A percentile compares a stretch with the other conserved stretches of the same genome.
phyloP scores from a whole-genome alignment of 2,113 vertebrate species.

The Chionodraco myersi region DNA sequence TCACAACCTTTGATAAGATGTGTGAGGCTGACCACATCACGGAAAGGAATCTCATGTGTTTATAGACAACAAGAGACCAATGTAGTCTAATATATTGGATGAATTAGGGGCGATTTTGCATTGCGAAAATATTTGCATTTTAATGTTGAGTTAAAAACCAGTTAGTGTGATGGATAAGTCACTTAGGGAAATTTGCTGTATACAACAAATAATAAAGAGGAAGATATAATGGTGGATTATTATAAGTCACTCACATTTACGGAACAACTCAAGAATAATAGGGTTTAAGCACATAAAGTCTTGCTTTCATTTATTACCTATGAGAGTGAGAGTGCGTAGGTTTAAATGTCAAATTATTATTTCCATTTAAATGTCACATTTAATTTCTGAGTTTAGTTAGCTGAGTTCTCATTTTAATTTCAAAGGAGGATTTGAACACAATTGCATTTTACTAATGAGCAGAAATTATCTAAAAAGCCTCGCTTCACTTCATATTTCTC shows the following conservation, averaged over 20 bases:
- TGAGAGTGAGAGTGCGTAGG: conserved; percentile 28
- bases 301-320: conserved; percentile 25
- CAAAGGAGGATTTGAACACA: not conserved
- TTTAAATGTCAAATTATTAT: conserved; percentile 44
- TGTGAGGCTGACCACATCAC: conserved; percentile 4
- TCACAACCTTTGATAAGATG: conserved; percentile 21
- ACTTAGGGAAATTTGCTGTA: conserved; percentile 14
- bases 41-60: not conserved
- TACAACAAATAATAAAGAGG: conserved; percentile 36
- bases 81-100: not conserved
- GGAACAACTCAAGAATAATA: conserved; percentile 55
- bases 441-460: conserved; percentile 4
- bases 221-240: conserved; percentile 44
- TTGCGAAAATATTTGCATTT: not conserved
- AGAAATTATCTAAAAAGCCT: not conserved
- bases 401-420: conserved; percentile 1
- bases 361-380: conserved; percentile 20
- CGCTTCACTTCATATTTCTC: not conserved
- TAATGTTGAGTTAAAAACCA: conserved; percentile 6
- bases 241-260: conserved; percentile 49
- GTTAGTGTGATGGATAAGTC: conserved; percentile 23
- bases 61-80: not conserved
- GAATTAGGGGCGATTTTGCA: conserved; percentile 7
- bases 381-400: conserved; percentile 6
- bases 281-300: not conserved